Evolutionary conservation across 2,888 invertebrate genomes (phyloP), one percentile per base, ranked within the genome.

Genomic region (Ophion ventricosus): DNA sequence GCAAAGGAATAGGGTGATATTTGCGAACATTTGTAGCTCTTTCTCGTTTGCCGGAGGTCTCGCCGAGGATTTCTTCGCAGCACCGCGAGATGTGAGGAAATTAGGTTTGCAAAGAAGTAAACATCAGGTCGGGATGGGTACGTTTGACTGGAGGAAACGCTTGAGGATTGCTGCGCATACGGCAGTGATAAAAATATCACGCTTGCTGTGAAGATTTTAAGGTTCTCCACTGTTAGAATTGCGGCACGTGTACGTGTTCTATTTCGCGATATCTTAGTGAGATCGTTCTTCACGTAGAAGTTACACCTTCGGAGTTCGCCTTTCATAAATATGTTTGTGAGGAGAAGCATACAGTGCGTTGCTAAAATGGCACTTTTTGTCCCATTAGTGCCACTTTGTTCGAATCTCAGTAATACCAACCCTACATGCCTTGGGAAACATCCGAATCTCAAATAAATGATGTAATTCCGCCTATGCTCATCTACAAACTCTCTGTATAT

Each of bases 41-140:
- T 20, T 29, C 26, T 64, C 35, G 26, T 59, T 23, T 74, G 29
- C 40, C 29, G 43, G 61, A 69, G 72, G 67, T 61, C 82, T 66
- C 75, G 84, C 85, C 87, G 69, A 84, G 90, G 90, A 88, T 89
- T 89, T 86, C 86, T 87, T 87, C 83, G 86, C 85, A 85, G 66
- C 87, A 80, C 70, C 85, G 86, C 88, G 88, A 87, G 87, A 89
- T 87, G 23, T 63, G 57, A 26, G 79, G 85, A 91, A 92, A 92
- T 92, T 92, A 92, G 92, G 90, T 92, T 92, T 91, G 91, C 92
- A 92, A 92, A 92, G 90, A 91, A 90, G 92, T 92, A 91, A 91
- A 92, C 91, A 91, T 91, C 90, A 90, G 88, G 88, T 87, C 43
- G 69, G 23, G 88, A 88, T 88, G 88, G 89, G 88, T 90, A 88